Evolutionary conservation across 2,888 invertebrate species (phyloP).

Genomic region (Drosophila buzzatii): DNA sequence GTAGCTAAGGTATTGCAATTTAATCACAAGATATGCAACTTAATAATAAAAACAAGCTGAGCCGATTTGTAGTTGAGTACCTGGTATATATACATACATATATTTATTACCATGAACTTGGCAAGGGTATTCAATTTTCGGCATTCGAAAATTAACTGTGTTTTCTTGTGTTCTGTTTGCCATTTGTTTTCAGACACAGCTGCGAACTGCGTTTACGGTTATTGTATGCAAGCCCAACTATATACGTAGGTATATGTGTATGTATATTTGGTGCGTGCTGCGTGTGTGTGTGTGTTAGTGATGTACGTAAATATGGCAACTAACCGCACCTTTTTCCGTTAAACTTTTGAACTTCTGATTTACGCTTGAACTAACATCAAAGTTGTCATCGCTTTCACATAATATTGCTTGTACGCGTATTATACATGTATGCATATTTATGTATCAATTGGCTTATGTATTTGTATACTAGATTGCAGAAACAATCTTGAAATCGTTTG

Average conservation of each 20-base stretch:
- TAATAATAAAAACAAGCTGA: background rate
- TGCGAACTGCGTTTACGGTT: background rate
- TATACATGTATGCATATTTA: background rate
- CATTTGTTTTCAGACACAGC: background rate
- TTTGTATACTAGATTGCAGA: background rate
- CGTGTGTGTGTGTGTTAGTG: background rate
- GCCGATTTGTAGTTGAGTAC: too few relatives aligned
- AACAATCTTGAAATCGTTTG: background rate
- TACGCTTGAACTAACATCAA: slow-evolving; percentile 59
- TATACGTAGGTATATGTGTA: background rate
- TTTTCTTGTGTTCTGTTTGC: background rate
- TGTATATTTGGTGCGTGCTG: background rate
- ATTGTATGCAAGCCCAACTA: background rate
- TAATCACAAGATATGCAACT: background rate
- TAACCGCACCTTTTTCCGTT: slow-evolving; percentile 73
- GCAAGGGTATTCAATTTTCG: background rate
- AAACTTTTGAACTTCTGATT: slow-evolving; percentile 64
- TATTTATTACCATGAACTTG: too few relatives aligned
- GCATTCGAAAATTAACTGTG: background rate
- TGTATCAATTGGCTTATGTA: background rate
- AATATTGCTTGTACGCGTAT: background rate
- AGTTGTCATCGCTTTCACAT: slow-evolving; percentile 6
- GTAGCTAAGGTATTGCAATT: background rate
- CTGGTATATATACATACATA: too few relatives aligned
- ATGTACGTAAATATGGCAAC: slow-evolving; percentile 25